Conservation (phyloP, 2,797 vertebrate genomes). For the Nothura maculosa region DNA sequence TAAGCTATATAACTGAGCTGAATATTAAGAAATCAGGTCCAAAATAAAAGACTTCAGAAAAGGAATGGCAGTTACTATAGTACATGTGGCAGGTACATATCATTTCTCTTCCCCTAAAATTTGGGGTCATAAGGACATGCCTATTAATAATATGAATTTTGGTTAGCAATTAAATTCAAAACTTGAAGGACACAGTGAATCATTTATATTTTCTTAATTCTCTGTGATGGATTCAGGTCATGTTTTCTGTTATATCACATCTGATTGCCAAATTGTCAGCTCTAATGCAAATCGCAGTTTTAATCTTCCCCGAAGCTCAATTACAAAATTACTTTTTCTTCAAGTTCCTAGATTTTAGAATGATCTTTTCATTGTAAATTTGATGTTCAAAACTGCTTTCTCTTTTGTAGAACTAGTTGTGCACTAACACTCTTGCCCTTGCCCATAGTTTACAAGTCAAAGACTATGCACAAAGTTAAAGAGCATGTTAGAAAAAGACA, state of each 20-base stretch:
- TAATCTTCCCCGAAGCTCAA: slow-evolving; percentile 58
- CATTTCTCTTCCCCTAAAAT: not conserved
- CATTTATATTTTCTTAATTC: slow-evolving; percentile 66
- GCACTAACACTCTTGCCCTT: not conserved
- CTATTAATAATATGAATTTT: not conserved
- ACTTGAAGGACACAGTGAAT: slow-evolving; percentile 28
- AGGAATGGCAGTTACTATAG: not conserved
- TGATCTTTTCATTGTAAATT: not conserved
- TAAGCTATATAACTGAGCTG: not conserved
- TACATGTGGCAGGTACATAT: not conserved
- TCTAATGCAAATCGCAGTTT: slow-evolving; percentile 57
- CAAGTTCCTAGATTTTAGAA: slow-evolving; percentile 11
- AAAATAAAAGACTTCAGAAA: not conserved
- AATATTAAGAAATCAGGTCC: not conserved
- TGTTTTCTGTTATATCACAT: slow-evolving; percentile 58
- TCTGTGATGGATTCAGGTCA: slow-evolving; percentile 71
- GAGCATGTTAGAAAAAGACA: not conserved
- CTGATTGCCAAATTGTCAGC: slow-evolving; percentile 74
- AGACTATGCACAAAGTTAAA: not conserved
- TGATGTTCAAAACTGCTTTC: not conserved
- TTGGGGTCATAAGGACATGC: not conserved
- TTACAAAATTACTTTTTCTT: slow-evolving; percentile 54
- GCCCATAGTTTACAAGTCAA: not conserved
- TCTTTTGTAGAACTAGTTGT: not conserved
- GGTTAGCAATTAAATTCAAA: slow-evolving; percentile 20